Percentiles rank a stretch among this genome's conserved stretches.
phyloP scores from a whole-genome alignment of 2,888 invertebrate genomes.

The Euplagia quadripunctaria region DNA sequence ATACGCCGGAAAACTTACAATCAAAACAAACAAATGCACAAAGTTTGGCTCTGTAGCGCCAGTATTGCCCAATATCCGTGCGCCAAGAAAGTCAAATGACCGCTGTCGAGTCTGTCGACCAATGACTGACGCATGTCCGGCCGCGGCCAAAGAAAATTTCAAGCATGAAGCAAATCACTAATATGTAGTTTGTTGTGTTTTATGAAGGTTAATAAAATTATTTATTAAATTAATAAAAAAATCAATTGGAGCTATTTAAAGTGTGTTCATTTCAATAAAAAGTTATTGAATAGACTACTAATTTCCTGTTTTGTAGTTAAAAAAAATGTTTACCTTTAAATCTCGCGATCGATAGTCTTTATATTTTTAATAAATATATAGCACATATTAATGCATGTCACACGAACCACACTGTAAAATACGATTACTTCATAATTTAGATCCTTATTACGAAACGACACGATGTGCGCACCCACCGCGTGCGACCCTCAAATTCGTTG shows the following conservation, averaged over 20 bases:
- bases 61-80: neutral
- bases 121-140: conserved; percentile 5
- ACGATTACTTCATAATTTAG: conserved; percentile 18
- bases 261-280: neutral
- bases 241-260: neutral
- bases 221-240: neutral
- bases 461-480: conserved; percentile 84
- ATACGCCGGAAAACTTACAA: conserved; percentile 4
- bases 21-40: conserved; percentile 24
- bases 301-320: neutral
- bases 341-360: conserved; percentile 27
- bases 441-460: conserved; percentile 45
- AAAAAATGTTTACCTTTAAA: conserved; percentile 41
- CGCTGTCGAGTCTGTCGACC: neutral
- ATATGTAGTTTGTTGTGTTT: neutral
- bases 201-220: neutral
- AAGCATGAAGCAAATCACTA: neutral
- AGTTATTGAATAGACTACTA: neutral
- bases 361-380: conserved; percentile 6
- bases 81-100: neutral
- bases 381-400: conserved; percentile 21
- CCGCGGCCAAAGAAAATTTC: neutral
- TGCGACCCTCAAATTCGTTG: conserved; percentile 82
- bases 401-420: conserved; percentile 30
- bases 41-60: neutral